Conservation (phyloP, 2,888 invertebrate species). For the Callimorpha dominula region DNA sequence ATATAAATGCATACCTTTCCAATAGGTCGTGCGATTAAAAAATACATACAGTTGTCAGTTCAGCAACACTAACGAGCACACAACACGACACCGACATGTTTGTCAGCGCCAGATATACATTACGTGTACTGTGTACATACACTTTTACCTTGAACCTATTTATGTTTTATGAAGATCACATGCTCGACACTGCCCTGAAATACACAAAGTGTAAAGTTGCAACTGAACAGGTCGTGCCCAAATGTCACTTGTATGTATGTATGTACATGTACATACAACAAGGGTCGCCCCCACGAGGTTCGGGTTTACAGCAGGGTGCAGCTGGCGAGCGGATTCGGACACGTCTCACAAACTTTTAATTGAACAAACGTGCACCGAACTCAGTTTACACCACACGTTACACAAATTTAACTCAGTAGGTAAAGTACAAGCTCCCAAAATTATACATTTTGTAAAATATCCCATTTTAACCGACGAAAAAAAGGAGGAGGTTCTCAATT, state of each 20-base stretch:
- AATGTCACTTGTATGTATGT: background rate
- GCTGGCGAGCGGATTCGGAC: background rate
- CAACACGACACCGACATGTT: background rate
- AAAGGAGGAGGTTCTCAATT: too few species aligned
- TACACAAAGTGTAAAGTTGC: background rate
- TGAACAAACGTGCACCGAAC: constrained; percentile 8
- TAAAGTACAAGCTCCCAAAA: too few species aligned
- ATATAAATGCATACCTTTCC: background rate
- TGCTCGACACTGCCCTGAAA: background rate
- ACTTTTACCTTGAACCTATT: background rate
- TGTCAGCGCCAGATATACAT: background rate
- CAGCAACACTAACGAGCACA: background rate
- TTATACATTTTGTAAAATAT: too few species aligned
- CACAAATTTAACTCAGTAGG: too few species aligned
- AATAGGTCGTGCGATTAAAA: background rate
- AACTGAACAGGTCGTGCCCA: background rate
- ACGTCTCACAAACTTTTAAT: background rate
- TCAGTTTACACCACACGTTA: background rate
- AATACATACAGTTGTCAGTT: background rate
- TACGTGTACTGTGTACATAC: background rate
- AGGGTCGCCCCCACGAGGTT: background rate
- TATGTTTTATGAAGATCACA: background rate
- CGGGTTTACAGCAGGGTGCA: background rate
- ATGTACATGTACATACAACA: background rate
- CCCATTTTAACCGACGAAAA: too few species aligned